phyloP scores from a whole-genome alignment of 2,888 invertebrate species.

The Lycocerus yunnanus region DNA sequence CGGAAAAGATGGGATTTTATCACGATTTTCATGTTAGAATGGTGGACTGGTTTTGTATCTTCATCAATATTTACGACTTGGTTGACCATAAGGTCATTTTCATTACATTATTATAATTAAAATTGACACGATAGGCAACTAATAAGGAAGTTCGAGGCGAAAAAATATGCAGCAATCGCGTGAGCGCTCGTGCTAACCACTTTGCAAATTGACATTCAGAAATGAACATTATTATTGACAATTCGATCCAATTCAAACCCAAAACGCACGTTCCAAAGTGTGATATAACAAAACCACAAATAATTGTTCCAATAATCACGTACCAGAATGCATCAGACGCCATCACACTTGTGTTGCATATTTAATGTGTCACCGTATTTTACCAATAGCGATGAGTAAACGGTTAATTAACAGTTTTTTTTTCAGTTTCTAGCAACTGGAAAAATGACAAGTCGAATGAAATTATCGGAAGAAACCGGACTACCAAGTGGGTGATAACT shows the following conservation, averaged over 20 bases:
- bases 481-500: not conserved
- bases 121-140: not conserved
- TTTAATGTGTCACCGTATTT: not conserved
- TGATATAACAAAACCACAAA: not conserved
- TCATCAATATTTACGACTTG: slow-evolving; percentile 10
- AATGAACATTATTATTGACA: not conserved
- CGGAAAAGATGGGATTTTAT: not conserved
- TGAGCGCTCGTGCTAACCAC: not conserved
- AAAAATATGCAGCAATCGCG: not conserved
- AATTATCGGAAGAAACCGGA: not conserved
- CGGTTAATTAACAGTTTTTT: not conserved
- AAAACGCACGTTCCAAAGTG: not conserved
- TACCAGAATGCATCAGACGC: not conserved
- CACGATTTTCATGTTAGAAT: not conserved
- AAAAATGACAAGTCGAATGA: not conserved
- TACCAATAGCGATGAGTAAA: not conserved
- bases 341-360: not conserved
- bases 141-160: not conserved
- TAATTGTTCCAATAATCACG: not conserved
- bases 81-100: not conserved
- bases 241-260: not conserved
- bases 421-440: not conserved
- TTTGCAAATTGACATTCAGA: not conserved
- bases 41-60: slow-evolving; percentile 9
- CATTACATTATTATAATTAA: not conserved